Conservation (phyloP, 2,888 invertebrate genomes). For the Abrostola tripartita region DNA sequence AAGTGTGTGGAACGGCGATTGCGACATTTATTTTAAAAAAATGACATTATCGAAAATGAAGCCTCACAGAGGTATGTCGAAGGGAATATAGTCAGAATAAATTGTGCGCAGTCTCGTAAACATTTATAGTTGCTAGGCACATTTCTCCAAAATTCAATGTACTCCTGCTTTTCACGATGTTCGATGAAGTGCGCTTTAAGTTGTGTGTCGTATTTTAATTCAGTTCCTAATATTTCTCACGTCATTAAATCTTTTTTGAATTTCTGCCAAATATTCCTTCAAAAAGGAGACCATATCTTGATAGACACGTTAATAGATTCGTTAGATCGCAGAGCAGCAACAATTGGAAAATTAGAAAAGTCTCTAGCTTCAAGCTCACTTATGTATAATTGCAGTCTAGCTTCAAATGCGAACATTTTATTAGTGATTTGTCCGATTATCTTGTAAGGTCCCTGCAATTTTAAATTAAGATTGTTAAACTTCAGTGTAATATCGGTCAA, state of each 20-base stretch:
- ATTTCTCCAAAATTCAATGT: conserved; percentile 26
- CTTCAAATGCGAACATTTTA: conserved; percentile 15
- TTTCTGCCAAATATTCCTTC: conserved; percentile 2
- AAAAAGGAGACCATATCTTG: neutral
- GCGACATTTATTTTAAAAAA: conserved; percentile 36
- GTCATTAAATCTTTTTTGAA: conserved; percentile 20
- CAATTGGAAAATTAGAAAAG: conserved; percentile 11
- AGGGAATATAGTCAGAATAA: conserved; percentile 25
- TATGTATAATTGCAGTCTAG: conserved; percentile 4
- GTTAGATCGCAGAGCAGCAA: neutral
- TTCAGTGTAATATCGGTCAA: conserved; percentile 18
- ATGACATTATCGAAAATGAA: conserved; percentile 19
- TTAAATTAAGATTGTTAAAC: conserved; percentile 14
- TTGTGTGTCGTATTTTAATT: conserved; percentile 23
- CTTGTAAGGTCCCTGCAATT: conserved; percentile 10
- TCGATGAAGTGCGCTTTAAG: conserved; percentile 16
- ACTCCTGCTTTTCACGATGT: conserved; percentile 10
- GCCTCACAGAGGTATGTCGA: conserved; percentile 29
- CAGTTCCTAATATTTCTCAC: conserved; percentile 30
- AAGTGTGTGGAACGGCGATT: conserved; percentile 33
- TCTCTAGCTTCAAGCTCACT: conserved; percentile 29
- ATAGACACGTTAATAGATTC: neutral
- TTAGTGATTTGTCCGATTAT: conserved; percentile 3
- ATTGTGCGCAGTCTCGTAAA: conserved; percentile 30
- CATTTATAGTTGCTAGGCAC: conserved; percentile 26